A percentile compares a stretch with the other conserved stretches of the same genome.
Evolutionary conservation across 2,888 invertebrate species (phyloP).

Genomic region (Cephus pygmeus): DNA sequence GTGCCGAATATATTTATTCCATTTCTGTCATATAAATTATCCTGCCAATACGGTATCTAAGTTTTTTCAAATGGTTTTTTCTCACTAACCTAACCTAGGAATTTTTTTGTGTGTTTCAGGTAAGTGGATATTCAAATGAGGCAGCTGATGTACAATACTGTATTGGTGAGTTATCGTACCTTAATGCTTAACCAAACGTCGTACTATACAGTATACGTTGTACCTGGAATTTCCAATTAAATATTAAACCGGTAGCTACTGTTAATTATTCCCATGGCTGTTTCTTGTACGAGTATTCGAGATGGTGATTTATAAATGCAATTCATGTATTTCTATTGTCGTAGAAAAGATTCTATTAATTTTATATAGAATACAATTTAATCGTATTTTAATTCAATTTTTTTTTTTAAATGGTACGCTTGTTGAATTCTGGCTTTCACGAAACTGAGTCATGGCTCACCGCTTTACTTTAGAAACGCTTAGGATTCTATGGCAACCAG

Average conservation of each 20-base stretch:
- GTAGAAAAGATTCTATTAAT: neutral
- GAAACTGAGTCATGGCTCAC: neutral
- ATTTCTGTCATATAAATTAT: neutral
- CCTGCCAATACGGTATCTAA: neutral
- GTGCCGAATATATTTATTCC: neutral
- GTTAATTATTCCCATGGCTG: neutral
- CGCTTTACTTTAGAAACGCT: neutral
- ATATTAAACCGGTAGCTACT: neutral
- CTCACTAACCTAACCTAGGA: neutral
- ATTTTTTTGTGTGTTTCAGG: neutral
- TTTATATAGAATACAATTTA: neutral
- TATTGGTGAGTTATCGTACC: neutral
- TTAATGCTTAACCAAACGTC: neutral
- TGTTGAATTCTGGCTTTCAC: neutral
- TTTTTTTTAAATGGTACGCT: neutral
- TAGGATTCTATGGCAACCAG: neutral
- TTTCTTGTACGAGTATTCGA: neutral
- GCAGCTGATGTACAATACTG: neutral
- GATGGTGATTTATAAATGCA: neutral
- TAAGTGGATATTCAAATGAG: neutral
- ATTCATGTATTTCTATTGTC: neutral
- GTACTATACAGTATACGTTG: neutral
- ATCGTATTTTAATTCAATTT: no score
- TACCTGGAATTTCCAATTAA: neutral
- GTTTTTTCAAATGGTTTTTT: neutral